Conservation (phyloP, 2,797 vertebrate genomes). For the Hydrocynus forskahlii region DNA sequence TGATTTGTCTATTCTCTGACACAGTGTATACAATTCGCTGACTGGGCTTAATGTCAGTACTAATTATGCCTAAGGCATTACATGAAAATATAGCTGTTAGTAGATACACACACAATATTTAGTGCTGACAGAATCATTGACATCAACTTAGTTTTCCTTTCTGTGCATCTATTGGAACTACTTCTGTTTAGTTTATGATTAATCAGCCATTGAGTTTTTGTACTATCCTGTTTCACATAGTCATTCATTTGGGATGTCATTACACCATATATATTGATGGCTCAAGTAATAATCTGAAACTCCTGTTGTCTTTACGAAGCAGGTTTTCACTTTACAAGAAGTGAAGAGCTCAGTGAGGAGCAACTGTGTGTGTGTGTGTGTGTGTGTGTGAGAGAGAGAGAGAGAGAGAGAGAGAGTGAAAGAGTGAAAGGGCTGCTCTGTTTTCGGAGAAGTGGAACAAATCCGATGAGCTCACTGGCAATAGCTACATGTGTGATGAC, state of each 20-base stretch:
- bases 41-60: too few species aligned
- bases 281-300: not conserved
- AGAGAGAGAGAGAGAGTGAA: not conserved
- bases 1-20: too few species aligned
- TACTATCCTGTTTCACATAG: not conserved
- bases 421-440: slow-evolving; percentile 18
- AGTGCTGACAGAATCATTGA: too few species aligned
- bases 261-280: not conserved
- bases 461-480: slow-evolving; percentile 31
- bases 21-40: too few species aligned
- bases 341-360: not conserved
- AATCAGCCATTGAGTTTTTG: not conserved
- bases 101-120: not conserved
- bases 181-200: not conserved
- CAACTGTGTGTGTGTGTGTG: not conserved
- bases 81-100: not conserved
- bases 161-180: not conserved
- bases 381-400: not conserved
- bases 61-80: too few species aligned
- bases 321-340: not conserved
- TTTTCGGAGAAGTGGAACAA: slow-evolving; percentile 24
- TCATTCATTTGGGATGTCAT: not conserved
- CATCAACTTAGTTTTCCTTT: not conserved
- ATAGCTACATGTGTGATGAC: slow-evolving; percentile 28
- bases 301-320: too few species aligned